These are phyloP conservation scores for Hephaestus fuliginosus DNA, from an alignment of 2,797 vertebrate genomes.

Conservation along the genomic window DNA sequence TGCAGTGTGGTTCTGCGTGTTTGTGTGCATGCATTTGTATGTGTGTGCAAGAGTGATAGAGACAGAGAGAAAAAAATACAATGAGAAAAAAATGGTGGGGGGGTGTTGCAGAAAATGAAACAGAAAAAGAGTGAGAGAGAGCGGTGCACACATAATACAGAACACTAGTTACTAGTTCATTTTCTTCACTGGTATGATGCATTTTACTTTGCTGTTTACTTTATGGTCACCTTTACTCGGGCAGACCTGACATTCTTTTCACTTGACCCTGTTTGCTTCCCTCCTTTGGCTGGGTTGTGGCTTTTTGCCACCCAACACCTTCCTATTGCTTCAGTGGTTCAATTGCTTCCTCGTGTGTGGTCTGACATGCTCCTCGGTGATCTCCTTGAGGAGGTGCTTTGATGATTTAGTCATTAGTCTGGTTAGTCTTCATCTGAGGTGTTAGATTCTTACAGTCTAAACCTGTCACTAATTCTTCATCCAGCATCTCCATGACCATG, in stretches of 20 bases:
- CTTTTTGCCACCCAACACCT: slow-evolving; percentile 6
- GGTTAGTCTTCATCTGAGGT: slow-evolving; percentile 4
- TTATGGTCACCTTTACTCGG: not conserved
- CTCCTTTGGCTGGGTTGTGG: not conserved
- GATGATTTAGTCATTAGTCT: slow-evolving; percentile 12
- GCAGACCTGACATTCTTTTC: not conserved
- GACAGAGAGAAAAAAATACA: slow-evolving; percentile 31
- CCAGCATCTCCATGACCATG: not conserved
- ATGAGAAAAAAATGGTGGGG: slow-evolving; percentile 27
- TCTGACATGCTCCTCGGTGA: not conserved
- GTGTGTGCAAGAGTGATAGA: slow-evolving; percentile 22
- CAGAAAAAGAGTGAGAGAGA: slow-evolving; percentile 23
- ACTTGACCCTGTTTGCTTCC: not conserved
- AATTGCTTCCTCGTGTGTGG: not conserved
- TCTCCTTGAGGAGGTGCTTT: not conserved
- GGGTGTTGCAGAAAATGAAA: slow-evolving; percentile 42
- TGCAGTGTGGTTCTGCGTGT: slow-evolving; percentile 59
- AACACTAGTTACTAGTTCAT: slow-evolving; percentile 7
- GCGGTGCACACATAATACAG: slow-evolving; percentile 12
- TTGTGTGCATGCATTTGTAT: slow-evolving; percentile 40
- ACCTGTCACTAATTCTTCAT: not conserved
- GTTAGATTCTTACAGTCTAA: not conserved
- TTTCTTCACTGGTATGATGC: not conserved
- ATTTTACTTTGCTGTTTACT: not conserved
- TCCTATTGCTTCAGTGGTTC: not conserved